A percentile compares a stretch with the other conserved stretches of the same genome.
Evolutionary conservation across 2,888 invertebrate genomes (phyloP).

Genomic region (Chaetogeoica ovagalla): DNA sequence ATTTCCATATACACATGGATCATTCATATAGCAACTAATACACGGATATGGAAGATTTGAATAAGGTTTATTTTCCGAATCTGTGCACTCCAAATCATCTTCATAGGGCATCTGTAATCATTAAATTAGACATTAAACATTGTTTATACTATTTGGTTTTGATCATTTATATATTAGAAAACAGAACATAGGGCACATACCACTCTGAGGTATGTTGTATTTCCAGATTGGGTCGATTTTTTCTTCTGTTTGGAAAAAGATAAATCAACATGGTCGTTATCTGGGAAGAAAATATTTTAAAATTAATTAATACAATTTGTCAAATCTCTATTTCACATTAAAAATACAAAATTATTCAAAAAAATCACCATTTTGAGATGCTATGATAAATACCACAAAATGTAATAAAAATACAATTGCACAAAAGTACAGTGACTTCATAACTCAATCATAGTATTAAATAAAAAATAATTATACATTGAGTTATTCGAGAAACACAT

Average conservation of each 20-base stretch:
- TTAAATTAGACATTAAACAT: background rate
- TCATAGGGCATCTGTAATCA: slow-evolving; percentile 7
- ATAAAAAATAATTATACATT: background rate
- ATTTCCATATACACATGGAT: slow-evolving; percentile 77
- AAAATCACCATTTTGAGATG: slow-evolving; percentile 43
- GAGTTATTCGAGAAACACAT: no score
- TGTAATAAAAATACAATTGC: background rate
- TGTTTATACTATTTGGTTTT: background rate
- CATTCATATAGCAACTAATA: slow-evolving; percentile 73
- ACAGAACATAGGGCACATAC: background rate
- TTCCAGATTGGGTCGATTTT: slow-evolving; percentile 41
- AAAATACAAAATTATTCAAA: background rate
- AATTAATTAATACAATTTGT: background rate
- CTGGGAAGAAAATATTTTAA: slow-evolving; percentile 12
- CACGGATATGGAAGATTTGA: slow-evolving; percentile 73
- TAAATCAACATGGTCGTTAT: slow-evolving; percentile 54
- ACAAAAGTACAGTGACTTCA: slow-evolving; percentile 23
- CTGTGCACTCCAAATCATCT: slow-evolving; percentile 33
- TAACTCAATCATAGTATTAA: slow-evolving; percentile 1
- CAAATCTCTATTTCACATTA: background rate
- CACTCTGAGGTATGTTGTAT: background rate
- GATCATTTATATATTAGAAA: background rate
- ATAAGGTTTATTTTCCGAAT: slow-evolving; percentile 64
- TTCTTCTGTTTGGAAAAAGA: slow-evolving; percentile 50
- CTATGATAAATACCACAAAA: background rate